Conservation (phyloP, 2,888 invertebrate genomes). For the Conus canariensis region DNA sequence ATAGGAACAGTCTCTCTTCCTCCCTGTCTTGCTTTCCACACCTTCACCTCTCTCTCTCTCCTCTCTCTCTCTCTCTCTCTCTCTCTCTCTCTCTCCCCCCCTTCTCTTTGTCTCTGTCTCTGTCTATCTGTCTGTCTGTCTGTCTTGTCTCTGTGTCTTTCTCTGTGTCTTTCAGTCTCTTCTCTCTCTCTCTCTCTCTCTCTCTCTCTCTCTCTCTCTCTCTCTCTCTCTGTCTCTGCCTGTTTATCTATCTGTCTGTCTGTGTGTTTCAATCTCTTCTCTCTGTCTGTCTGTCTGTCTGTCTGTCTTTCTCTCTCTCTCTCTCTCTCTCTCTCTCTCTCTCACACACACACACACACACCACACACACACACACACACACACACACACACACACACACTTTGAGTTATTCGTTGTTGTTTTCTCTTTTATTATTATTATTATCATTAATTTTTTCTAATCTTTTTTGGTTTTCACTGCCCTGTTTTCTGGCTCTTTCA, state of each 20-base stretch:
- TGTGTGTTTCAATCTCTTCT: not conserved
- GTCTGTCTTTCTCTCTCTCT: not conserved
- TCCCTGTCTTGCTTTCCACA: not conserved
- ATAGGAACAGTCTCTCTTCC: not conserved
- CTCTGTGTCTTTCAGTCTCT: slow-evolving; percentile 6
- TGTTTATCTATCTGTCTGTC: not conserved
- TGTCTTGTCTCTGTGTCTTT: not conserved
- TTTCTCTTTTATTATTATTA: too few species aligned
- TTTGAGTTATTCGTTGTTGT: not conserved
- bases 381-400: not conserved
- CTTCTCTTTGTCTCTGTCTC: too few species aligned
- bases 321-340: slow-evolving; percentile 36
- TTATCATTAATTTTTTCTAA: too few species aligned
- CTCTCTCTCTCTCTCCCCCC: not conserved
- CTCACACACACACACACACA: not conserved
- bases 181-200: slow-evolving; percentile 32
- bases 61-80: slow-evolving; percentile 3
- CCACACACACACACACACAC: slow-evolving; percentile 8
- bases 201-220: slow-evolving; percentile 19
- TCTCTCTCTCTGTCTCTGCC: not conserved
- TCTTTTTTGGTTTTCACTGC: too few species aligned
- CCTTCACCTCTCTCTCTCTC: not conserved
- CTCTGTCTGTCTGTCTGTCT: not conserved
- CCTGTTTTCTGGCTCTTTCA: too few species aligned
- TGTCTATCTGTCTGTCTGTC: not conserved